Evolutionary conservation across 1,140 invertebrate species (phyloP).

Genomic region (Oreohelix idahoensis): DNA sequence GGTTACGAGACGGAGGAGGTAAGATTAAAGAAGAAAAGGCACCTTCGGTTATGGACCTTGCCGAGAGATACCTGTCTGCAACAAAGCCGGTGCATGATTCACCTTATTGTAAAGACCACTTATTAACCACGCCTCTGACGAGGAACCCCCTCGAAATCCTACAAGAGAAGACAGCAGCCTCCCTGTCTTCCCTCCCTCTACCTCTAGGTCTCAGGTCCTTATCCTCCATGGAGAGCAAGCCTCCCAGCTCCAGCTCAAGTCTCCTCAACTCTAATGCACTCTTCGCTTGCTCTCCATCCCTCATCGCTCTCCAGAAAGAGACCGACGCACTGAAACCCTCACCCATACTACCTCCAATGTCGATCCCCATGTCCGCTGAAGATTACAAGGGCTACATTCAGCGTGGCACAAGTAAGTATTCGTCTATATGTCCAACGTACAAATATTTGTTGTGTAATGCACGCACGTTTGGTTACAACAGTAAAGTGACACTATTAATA

Average conservation of each 20-base stretch:
- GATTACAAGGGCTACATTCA: constrained; percentile 49
- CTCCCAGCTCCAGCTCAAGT: constrained; percentile 23
- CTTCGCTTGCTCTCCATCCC: constrained; percentile 40
- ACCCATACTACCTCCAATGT: constrained; percentile 44
- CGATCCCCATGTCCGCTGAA: constrained; percentile 42
- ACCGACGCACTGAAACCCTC: constrained; percentile 47
- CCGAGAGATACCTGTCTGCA: constrained; percentile 24
- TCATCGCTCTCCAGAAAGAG: constrained; percentile 45
- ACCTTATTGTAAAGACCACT: neutral
- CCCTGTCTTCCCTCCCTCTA: constrained; percentile 34
- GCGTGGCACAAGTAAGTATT: constrained; percentile 51
- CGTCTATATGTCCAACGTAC: no score
- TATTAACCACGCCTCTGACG: neutral
- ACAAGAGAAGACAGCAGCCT: constrained; percentile 37
- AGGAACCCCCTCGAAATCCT: constrained; percentile 36
- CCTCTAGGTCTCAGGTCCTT: neutral
- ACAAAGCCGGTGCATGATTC: constrained; percentile 28
- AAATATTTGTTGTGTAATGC: no score
- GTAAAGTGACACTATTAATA: no score
- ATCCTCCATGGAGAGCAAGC: neutral
- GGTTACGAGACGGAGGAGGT: neutral
- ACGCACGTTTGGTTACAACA: no score
- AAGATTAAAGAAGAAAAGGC: constrained; percentile 36
- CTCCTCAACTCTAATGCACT: constrained; percentile 36
- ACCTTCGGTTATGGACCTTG: neutral